Base-by-base conservation (phyloP, 1,140 invertebrate species). In the Reticulitermes speratus region DNA sequence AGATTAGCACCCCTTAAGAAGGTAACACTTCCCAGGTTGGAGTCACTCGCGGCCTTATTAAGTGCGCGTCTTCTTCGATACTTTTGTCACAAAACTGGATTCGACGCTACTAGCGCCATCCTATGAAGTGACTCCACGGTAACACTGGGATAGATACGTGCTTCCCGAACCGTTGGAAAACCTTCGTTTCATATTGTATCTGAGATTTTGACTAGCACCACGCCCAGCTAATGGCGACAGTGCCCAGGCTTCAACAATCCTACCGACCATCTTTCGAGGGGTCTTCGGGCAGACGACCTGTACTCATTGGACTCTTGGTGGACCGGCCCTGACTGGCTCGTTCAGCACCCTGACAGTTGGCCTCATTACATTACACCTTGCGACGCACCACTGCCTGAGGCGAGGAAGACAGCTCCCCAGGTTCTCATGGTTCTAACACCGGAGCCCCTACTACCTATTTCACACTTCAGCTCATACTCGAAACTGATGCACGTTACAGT, bases 161-260 rank as follows among this genome's bases (percentile, higher is more conserved):
- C 32, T 5, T 8, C 8, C 44, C 83, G 44, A 84, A 84, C 32
- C 75, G 75, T 48, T 48, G n/a, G 48, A 7, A 81, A 81, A 81
- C 3, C 75, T n/a, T 81, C 32, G 11, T 25, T 38, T 7, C 8
- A 9, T 3, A 84, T 32, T 12, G 12, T 1, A 3, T n/a, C 14
- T 3, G 44, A 44, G 30, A 44, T 32, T 84, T n/a, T 44, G 44
- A 84, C n/a, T 6, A 6, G 14, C 83, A 81, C 75, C 2, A 81
- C 23, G 23, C 69, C 75, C 6, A 30, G 3, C 21, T 8, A 81
- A 38, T 19, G 23, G 83, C 1, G 83, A 84, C 83, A 84, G 1
- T 84, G 83, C 83, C 83, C 83, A 44, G 83, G 44, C 14, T 2
- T 44, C 8, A 25, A 84, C 23, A 84, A 84, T 84, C 83, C 83